These are phyloP conservation scores for Calephelis virginiensis DNA, from an alignment of 1,140 invertebrate genomes.

Conservation along the genomic window DNA sequence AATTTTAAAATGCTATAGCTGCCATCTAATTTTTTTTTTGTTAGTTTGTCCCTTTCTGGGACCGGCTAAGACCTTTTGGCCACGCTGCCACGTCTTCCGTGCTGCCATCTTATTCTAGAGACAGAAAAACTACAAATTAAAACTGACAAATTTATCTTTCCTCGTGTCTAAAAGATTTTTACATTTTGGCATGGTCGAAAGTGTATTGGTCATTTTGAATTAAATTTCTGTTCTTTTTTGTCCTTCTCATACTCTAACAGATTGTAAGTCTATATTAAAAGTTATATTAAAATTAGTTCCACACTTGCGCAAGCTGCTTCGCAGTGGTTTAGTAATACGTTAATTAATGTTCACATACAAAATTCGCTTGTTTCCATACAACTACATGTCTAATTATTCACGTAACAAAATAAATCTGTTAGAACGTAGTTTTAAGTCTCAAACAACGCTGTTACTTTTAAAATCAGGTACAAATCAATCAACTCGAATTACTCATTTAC, in stretches of 20 bases:
- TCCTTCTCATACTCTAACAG: slow-evolving; percentile 33
- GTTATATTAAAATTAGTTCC: slow-evolving; percentile 61
- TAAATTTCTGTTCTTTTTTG: slow-evolving; percentile 1
- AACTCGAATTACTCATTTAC: no score
- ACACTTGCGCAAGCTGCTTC: slow-evolving; percentile 63
- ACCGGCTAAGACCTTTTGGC: no score
- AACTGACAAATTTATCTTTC: no score
- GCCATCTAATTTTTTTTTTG: neutral
- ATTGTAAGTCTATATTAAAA: slow-evolving; percentile 48
- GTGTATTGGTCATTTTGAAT: neutral
- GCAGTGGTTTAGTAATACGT: slow-evolving; percentile 62
- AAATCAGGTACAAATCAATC: slow-evolving; percentile 77
- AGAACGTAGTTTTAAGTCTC: slow-evolving; percentile 70
- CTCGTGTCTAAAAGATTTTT: no score
- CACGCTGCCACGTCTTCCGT: no score
- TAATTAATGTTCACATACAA: slow-evolving; percentile 52
- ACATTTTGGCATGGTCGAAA: neutral
- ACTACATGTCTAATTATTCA: slow-evolving; percentile 46
- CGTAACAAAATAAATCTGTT: slow-evolving; percentile 68
- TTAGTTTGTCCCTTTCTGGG: no score
- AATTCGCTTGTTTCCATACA: slow-evolving; percentile 65
- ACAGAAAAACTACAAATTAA: no score
- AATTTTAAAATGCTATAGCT: neutral
- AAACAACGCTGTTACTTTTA: slow-evolving; percentile 59
- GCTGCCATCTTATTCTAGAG: neutral